Evolutionary conservation across 2,888 invertebrate genomes (phyloP), one percentile per base, ranked within the genome.

Genomic region (Catocala nupta): DNA sequence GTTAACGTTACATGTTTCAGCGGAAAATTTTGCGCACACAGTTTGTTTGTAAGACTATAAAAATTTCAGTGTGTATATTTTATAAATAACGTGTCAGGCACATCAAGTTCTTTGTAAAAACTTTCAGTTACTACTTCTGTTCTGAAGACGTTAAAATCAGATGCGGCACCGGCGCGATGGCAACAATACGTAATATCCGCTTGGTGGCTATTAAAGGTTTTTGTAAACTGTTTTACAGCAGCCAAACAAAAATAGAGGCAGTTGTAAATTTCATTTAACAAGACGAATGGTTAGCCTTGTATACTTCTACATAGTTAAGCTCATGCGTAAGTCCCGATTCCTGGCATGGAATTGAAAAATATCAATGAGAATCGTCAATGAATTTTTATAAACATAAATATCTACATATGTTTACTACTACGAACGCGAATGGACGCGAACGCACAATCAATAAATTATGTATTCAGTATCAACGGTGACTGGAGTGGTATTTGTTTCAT

Each of bases 101-200:
- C 63, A 71, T 66, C 50, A 64, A 65, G 59, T 54, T 51, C 59
- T 49, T 61, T 64, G 49, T 58, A 61, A 75, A 69, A 75, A 75
- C 68, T 75, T 55, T 59, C 55, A 68, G 16, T 64, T n/a, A n/a
- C n/a, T n/a, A n/a, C n/a, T n/a, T n/a, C n/a, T n/a, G n/a, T n/a
- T n/a, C n/a, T 34, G 45, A 64, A 64, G 73, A 67, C 68, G 72
- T 72, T 73, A 77, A 72, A 70, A 66, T 65, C 57, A 51, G 61
- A 52, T 59, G 65, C 33, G 45, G 48, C 54, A 53, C 59, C 57
- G 53, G 36, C 52, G 55, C 51, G 12, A 25, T n/a, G 16, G 25
- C 48, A 78, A 75, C 66, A 77, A 75, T 74, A 78, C 80, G 79
- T 81, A 82, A 85, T 77, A 80, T 85, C 84, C 81, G 82, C 81